Base-by-base conservation (phyloP, 1,140 invertebrate species). In the Caenorhabditis remanei region DNA sequence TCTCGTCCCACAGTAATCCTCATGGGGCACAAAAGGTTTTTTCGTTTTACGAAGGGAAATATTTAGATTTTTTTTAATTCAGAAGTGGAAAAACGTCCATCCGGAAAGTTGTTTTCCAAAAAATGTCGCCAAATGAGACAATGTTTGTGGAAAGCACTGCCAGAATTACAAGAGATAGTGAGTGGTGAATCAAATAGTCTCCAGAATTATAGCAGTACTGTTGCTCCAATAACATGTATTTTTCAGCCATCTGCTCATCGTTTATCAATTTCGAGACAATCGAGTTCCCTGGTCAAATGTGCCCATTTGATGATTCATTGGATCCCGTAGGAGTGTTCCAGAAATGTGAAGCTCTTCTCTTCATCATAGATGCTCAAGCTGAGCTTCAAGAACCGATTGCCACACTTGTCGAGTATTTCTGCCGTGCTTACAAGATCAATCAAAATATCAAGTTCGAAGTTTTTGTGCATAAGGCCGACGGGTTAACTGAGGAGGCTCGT, bases 41-140 rank as follows among this genome's bases (percentile, higher is more conserved):
- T 32, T 32, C 32, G 87, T 50, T 87, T 86, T 55, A 4, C 4
- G 24, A 40, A 55, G 41, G 41, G 21, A 58, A 40, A 84, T 8
- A 3, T 14, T 14, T 58, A 84, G 16, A 40, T 43, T 8, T 61
- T 41, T 58, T n/a, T 61, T 24, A 85, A 93, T 93, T 88, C 91
- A 97, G 98, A 93, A 99, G 97, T 93, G 98, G 98, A 86, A 99
- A 99, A 94, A 99, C 98, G n/a, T 99, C 98, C 3, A 99, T 99
- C 92, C 97, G 99, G 93, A 99, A 99, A 94, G 98, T 99, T 11
- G 98, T 99, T 16, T 99, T 99, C 94, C 98, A 99, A 92, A 99
- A 99, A 94, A 99, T 99, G 96, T 98, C 97, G 14, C 98, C 98
- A 11, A 99, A 99, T 94, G 98, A 99, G 94, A 99, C 98, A 5